Conservation (phyloP, 2,113 vertebrate genomes). For the Macrotis lagotis region DNA sequence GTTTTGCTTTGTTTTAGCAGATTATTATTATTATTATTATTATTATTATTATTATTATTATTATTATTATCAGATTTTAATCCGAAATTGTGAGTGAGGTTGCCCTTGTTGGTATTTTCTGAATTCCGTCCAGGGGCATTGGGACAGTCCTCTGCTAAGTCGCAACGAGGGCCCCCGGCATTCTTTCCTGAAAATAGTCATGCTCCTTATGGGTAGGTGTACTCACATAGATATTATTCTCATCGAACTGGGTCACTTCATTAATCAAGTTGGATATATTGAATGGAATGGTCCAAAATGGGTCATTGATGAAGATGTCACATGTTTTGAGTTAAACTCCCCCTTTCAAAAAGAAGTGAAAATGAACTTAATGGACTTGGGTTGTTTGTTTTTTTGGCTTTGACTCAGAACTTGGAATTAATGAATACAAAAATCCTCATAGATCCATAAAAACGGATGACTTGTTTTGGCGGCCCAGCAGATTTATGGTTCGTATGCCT, state of each 20-base stretch:
- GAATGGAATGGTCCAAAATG: not conserved
- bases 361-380: not conserved
- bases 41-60: too few species aligned
- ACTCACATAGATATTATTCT: not conserved
- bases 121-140: too few species aligned
- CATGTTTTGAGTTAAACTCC: not conserved
- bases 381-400: not conserved
- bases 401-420: conserved; percentile 4
- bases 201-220: too few species aligned
- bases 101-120: too few species aligned
- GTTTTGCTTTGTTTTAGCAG: too few species aligned
- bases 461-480: conserved; percentile 16
- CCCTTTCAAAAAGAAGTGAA: conserved; percentile 27
- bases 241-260: not conserved
- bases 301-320: not conserved
- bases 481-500: not conserved
- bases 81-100: too few species aligned
- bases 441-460: not conserved
- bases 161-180: too few species aligned
- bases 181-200: too few species aligned
- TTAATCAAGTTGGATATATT: not conserved
- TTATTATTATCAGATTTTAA: too few species aligned
- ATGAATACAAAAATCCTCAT: not conserved
- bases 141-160: too few species aligned
- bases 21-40: too few species aligned